Evolutionary conservation across 2,113 vertebrate species (phyloP).

Genomic region (Trogon melanurus): DNA sequence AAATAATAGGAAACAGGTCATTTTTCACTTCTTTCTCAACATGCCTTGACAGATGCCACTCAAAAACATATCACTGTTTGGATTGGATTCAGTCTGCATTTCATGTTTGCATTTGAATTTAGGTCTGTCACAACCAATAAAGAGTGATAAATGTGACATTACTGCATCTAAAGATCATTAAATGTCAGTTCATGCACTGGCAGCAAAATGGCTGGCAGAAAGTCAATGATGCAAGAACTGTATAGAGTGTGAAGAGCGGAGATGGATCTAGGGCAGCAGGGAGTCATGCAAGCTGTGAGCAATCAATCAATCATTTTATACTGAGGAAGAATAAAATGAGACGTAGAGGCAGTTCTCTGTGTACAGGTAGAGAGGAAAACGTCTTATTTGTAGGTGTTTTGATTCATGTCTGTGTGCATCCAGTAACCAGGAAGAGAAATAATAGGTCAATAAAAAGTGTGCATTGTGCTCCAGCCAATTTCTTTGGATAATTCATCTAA

Average conservation of each 20-base stretch:
- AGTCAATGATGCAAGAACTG: constrained; percentile 83
- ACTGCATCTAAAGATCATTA: constrained; percentile 87
- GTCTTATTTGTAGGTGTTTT: constrained; percentile 63
- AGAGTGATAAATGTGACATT: constrained; percentile 86
- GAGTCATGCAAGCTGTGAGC: constrained; percentile 69
- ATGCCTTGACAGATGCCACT: constrained; percentile 55
- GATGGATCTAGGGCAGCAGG: constrained; percentile 64
- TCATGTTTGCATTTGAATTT: constrained; percentile 77
- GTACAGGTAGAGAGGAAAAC: constrained; percentile 3
- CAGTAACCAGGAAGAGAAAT: constrained; percentile 12
- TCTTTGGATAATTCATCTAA: constrained; percentile 28
- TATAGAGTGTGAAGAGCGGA: constrained; percentile 41
- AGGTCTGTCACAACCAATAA: constrained; percentile 79
- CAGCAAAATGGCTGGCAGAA: constrained; percentile 85
- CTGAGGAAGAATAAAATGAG: constrained; percentile 64
- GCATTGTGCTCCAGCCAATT: constrained; percentile 23
- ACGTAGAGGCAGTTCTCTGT: constrained; percentile 50
- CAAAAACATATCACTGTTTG: constrained; percentile 60
- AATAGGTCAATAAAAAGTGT: constrained; percentile 27
- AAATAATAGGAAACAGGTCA: constrained; percentile 7
- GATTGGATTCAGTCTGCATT: constrained; percentile 66
- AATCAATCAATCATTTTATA: constrained; percentile 77
- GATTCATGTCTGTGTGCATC: constrained; percentile 40
- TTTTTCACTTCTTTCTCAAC: constrained; percentile 37
- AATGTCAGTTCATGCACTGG: constrained; percentile 85